phyloP scores from a whole-genome alignment of 2,113 vertebrate species.

The Anhinga rufa region DNA sequence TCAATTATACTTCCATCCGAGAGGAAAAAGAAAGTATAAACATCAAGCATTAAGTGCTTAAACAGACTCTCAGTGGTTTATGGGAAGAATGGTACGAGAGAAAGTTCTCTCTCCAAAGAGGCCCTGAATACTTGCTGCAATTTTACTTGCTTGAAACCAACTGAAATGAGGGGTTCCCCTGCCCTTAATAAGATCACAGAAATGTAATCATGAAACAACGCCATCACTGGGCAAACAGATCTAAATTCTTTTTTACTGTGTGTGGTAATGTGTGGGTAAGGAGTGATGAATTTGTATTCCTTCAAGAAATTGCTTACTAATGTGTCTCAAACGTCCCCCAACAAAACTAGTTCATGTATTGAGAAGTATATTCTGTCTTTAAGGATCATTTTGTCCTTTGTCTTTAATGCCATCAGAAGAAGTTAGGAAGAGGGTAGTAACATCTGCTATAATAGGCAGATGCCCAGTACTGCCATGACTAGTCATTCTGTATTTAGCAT shows the following conservation, averaged over 20 bases:
- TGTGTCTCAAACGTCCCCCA: not conserved
- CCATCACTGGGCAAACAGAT: not conserved
- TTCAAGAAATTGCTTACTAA: not conserved
- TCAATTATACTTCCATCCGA: not conserved
- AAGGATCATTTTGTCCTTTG: not conserved
- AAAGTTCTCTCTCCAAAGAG: not conserved
- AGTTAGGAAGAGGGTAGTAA: not conserved
- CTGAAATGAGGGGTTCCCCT: not conserved
- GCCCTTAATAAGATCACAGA: not conserved
- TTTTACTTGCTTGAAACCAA: not conserved
- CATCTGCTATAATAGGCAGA: not conserved
- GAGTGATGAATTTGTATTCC: not conserved
- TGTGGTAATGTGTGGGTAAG: not conserved
- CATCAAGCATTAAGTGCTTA: not conserved
- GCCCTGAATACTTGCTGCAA: not conserved
- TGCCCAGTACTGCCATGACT: not conserved
- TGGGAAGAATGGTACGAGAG: not conserved
- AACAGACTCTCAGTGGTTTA: not conserved
- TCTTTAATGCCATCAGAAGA: not conserved
- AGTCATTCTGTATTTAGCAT: not conserved
- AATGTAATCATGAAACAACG: not conserved
- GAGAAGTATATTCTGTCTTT: not conserved
- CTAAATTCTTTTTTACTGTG: rapidly evolving
- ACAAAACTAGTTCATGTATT: not conserved
- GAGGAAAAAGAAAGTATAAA: not conserved